phyloP scores from a whole-genome alignment of 2,797 vertebrate genomes.

The Mus minutoides region DNA sequence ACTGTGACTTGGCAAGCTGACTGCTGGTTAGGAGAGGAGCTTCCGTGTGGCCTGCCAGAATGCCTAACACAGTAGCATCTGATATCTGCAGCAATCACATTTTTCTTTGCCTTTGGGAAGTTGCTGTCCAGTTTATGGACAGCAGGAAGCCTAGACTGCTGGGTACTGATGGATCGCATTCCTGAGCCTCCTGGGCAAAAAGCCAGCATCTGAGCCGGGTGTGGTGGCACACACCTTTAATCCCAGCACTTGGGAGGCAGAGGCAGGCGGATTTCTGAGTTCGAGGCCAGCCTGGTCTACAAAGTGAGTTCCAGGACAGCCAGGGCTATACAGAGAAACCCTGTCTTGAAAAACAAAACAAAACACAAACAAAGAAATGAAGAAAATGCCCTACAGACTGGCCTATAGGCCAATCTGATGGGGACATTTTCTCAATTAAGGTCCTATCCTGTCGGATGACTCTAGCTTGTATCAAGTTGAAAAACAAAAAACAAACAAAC shows the following conservation, averaged over 20 bases:
- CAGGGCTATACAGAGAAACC: too few species aligned
- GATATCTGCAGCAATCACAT: background rate
- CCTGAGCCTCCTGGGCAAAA: background rate
- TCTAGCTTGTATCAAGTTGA: background rate
- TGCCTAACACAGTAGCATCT: background rate
- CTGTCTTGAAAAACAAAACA: too few species aligned
- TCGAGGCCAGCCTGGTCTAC: too few species aligned
- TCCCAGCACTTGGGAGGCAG: too few species aligned
- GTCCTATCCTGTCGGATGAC: too few species aligned
- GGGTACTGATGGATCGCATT: constrained; percentile 14
- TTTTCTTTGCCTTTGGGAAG: constrained; percentile 57
- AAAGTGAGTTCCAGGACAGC: too few species aligned
- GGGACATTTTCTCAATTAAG: background rate
- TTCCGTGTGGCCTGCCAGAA: background rate
- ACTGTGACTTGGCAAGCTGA: constrained; percentile 43
- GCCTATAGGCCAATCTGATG: background rate
- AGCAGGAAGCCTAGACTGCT: background rate
- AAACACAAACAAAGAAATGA: too few species aligned
- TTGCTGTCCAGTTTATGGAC: background rate
- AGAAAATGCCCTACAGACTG: background rate
- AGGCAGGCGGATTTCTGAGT: too few species aligned
- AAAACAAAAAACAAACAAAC: background rate
- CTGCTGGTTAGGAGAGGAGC: background rate
- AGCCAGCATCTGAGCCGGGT: too few species aligned
- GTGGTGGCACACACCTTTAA: too few species aligned